These are phyloP conservation scores for Turritopsis rubra DNA, from an alignment of 30 jellyfish, hydroid and myxozoan species.

Conservation along the genomic window DNA sequence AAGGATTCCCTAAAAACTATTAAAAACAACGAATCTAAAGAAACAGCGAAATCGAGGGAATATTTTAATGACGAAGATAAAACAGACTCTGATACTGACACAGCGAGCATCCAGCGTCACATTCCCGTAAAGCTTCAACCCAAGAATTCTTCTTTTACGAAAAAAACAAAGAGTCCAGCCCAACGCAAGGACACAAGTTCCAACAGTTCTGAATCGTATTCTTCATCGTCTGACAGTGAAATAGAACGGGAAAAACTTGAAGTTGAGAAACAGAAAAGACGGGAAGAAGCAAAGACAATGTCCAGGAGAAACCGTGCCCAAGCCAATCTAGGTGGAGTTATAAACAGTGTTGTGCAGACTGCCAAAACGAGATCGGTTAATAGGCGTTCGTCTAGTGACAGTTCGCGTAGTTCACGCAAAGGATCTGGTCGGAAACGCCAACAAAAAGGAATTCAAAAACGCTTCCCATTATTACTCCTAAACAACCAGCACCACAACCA, in stretches of 20 bases:
- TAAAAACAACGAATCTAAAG: background rate
- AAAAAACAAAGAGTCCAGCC: conserved; percentile 6
- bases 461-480: background rate
- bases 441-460: background rate
- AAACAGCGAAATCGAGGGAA: background rate
- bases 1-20: background rate
- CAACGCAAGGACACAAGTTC: background rate
- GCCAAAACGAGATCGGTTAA: background rate
- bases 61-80: background rate
- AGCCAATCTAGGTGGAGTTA: conserved; percentile 20
- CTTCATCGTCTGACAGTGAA: conserved; percentile 39
- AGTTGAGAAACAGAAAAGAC: conserved; percentile 21
- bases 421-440: conserved; percentile 12
- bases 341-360: background rate
- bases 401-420: conserved; percentile 12
- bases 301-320: conserved; percentile 19
- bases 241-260: conserved; percentile 25
- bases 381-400: background rate
- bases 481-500: background rate
- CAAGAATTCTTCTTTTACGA: background rate
- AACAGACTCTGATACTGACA: background rate
- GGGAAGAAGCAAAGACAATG: conserved; percentile 4
- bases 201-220: background rate
- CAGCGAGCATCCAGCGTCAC: background rate
- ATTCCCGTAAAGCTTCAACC: background rate